phyloP scores from a whole-genome alignment of 2,888 invertebrate genomes.

The Polyommatus icarus region DNA sequence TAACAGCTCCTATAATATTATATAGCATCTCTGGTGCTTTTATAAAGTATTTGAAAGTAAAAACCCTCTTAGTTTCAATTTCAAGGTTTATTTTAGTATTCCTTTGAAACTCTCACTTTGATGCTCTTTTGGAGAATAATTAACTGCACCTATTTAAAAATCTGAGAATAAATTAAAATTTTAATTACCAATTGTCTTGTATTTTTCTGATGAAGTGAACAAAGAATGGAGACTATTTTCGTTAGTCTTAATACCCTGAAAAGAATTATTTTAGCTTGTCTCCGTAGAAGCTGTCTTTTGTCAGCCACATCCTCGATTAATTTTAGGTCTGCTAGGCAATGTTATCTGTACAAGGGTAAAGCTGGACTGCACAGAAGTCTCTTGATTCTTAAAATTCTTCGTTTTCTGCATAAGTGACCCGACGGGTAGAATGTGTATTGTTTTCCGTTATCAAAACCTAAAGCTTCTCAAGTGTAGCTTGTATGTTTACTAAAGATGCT shows the following conservation, averaged over 20 bases:
- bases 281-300: neutral
- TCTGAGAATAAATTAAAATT: conserved; percentile 16
- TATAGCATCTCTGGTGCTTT: conserved; percentile 33
- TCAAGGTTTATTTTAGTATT: conserved; percentile 29
- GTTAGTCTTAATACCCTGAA: neutral
- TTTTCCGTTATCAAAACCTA: too few relatives aligned
- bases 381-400: neutral
- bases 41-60: conserved; percentile 23
- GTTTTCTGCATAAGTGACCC: too few relatives aligned
- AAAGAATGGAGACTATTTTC: conserved; percentile 12
- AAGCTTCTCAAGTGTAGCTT: too few relatives aligned
- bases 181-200: conserved; percentile 22
- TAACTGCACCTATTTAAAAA: neutral
- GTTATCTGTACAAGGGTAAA: neutral
- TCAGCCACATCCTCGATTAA: neutral
- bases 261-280: neutral
- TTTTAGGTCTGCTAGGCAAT: neutral
- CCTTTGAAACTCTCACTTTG: conserved; percentile 17
- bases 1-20: conserved; percentile 38
- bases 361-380: neutral
- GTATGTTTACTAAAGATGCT: too few relatives aligned
- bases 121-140: conserved; percentile 23
- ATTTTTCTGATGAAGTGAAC: conserved; percentile 10
- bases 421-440: too few relatives aligned
- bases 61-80: conserved; percentile 32